Evolutionary conservation across 2,113 vertebrate species (phyloP).

Genomic region (Miniopterus natalensis): DNA sequence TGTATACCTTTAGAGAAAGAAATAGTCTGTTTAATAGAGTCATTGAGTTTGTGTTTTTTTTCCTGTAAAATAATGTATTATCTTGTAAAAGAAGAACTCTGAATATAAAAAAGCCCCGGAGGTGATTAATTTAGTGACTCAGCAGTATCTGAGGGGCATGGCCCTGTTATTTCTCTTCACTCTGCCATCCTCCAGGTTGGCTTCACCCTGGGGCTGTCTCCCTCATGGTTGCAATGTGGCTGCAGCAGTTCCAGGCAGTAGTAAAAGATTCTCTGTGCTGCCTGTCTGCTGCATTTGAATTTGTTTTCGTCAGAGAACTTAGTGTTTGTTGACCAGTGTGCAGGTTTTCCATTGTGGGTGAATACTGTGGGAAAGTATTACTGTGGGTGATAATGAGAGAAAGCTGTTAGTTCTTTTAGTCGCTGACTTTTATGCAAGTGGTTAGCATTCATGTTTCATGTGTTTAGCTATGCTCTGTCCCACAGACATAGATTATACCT

Average conservation of each 20-base stretch:
- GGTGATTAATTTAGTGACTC: background rate
- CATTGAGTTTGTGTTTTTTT: background rate
- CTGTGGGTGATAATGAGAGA: background rate
- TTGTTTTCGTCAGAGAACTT: conserved; percentile 26
- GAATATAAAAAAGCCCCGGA: background rate
- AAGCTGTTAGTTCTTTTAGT: conserved; percentile 29
- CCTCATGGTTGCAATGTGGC: background rate
- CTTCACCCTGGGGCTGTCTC: background rate
- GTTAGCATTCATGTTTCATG: conserved; percentile 54
- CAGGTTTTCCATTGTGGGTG: background rate
- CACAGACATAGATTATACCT: background rate
- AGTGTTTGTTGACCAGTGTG: background rate
- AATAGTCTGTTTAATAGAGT: conserved; percentile 32
- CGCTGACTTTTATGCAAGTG: conserved; percentile 1
- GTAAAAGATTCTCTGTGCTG: background rate
- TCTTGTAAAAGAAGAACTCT: background rate
- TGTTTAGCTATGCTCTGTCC: background rate
- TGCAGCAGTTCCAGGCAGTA: background rate
- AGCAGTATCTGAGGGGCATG: background rate
- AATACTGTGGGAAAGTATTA: background rate
- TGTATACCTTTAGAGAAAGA: background rate
- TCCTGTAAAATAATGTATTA: background rate
- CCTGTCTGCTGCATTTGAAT: background rate
- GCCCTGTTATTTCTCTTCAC: background rate
- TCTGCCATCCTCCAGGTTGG: background rate